Evolutionary conservation across 2,888 invertebrate species (phyloP).

Genomic region (Athetis lepigone): DNA sequence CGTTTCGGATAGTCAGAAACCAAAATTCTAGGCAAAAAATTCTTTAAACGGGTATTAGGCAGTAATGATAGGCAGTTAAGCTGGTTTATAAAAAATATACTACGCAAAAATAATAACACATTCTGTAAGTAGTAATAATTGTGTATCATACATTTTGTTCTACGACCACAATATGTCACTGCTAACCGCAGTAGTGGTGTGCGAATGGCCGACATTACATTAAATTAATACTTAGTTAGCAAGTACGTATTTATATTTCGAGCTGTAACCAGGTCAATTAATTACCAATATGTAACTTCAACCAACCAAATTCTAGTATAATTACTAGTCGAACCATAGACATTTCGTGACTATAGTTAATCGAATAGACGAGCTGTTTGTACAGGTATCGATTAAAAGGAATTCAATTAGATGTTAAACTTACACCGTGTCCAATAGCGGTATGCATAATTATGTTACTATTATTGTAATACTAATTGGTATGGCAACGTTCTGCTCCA

Average conservation of each 20-base stretch:
- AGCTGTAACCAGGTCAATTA: conserved; percentile 15
- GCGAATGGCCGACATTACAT: neutral
- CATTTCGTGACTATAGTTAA: conserved; percentile 60
- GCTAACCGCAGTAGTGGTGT: neutral
- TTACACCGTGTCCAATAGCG: conserved; percentile 19
- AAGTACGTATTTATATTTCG: neutral
- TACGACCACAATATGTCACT: neutral
- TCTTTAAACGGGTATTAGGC: no score
- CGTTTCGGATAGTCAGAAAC: no score
- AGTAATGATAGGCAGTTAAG: no score
- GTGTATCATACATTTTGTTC: conserved; percentile 2
- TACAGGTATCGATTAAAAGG: conserved; percentile 35
- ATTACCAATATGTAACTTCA: conserved; percentile 31
- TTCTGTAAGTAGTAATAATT: no score
- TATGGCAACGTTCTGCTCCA: conserved; percentile 18
- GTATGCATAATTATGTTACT: conserved; percentile 23
- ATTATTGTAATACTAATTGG: conserved; percentile 52
- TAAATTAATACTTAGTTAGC: conserved; percentile 12
- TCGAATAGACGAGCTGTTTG: conserved; percentile 41
- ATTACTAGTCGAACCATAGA: conserved; percentile 45
- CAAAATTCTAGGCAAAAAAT: no score
- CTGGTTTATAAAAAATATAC: no score
- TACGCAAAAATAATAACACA: no score
- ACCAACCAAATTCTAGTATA: conserved; percentile 42
- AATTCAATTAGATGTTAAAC: conserved; percentile 27